Base-by-base conservation (phyloP, 1,140 invertebrate species). In the Epicauta chinensis region DNA sequence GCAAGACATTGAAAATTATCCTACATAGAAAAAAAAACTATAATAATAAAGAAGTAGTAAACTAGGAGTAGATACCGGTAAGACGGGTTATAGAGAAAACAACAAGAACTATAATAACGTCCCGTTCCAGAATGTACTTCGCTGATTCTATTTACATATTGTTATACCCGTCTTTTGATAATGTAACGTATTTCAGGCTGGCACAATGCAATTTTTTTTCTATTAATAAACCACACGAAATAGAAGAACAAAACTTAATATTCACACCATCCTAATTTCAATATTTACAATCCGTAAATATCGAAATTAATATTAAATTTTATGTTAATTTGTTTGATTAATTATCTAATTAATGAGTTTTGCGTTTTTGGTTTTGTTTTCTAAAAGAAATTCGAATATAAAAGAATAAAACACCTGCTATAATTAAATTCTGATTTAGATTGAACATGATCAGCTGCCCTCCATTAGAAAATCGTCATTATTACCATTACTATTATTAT, bases 161-260 rank as follows among this genome's bases (percentile, higher is more conserved):
- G 1, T 23, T 23, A 23, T 7, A n/a, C 23, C 23, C 41, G 45
- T 55, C 38, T 55, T 43, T 35, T 51, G 23, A 7, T 7, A 5
- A 38, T 55, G 50, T 58, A 58, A 58, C 56, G 56, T 34, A 55
- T 49, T 58, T 55, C 51, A 50, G 7, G 52, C 30, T 38, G n/a
- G 30, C 23, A 55, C 57, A 59, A 59, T 59, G 57, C 57, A 49
- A 59, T 50, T 50, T 50, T 50, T 50, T 44, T 16, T 16, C n/a
- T 23, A 11, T 31, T 9, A 23, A 23, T 23, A 23, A 23, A 23
- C 23, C 4, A 12, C 13, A 43, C 11, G 12, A 43, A 23, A 10
- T 11, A 13, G 17, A 43, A 43, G 12, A 43, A 42, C 11, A 23
- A 23, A 23, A 23, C 7, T 23, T 23, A n/a, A n/a, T n/a, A n/a